Evolutionary conservation across 1,140 invertebrate genomes (phyloP).

Genomic region (Polypedilum vanderplanki): DNA sequence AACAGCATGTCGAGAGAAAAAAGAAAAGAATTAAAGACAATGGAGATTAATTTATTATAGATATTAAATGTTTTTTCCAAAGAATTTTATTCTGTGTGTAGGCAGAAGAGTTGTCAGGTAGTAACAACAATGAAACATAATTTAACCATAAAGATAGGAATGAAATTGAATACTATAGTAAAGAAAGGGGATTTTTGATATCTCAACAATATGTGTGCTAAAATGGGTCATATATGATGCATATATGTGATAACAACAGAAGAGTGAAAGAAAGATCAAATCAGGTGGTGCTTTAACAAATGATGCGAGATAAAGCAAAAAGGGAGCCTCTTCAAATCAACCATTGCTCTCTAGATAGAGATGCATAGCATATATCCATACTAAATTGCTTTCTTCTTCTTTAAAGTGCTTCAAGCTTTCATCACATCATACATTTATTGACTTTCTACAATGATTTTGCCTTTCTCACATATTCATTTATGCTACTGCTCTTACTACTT

Average conservation of each 20-base stretch:
- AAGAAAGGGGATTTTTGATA: too few species aligned
- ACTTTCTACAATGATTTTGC: not conserved
- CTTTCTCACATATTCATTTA: not conserved
- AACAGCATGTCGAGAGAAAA: not conserved
- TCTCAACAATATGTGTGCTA: not conserved
- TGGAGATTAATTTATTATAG: not conserved
- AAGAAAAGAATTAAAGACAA: not conserved
- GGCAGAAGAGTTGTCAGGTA: too few species aligned
- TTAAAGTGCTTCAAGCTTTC: conserved; percentile 17
- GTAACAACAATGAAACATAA: too few species aligned
- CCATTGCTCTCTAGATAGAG: not conserved
- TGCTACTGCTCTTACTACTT: not conserved
- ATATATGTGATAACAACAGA: not conserved
- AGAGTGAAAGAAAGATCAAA: too few species aligned
- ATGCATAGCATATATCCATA: not conserved
- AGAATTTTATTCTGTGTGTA: too few species aligned
- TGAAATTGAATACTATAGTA: not conserved
- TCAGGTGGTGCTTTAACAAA: conserved; percentile 2
- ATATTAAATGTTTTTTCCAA: too few species aligned
- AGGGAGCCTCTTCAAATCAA: not conserved
- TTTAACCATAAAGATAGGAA: not conserved
- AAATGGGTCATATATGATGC: not conserved
- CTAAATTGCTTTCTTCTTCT: conserved; percentile 18
- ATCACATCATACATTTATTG: not conserved
- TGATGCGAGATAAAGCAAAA: not conserved